Evolutionary conservation across 2,113 vertebrate species (phyloP).

Genomic region (Solea solea): DNA sequence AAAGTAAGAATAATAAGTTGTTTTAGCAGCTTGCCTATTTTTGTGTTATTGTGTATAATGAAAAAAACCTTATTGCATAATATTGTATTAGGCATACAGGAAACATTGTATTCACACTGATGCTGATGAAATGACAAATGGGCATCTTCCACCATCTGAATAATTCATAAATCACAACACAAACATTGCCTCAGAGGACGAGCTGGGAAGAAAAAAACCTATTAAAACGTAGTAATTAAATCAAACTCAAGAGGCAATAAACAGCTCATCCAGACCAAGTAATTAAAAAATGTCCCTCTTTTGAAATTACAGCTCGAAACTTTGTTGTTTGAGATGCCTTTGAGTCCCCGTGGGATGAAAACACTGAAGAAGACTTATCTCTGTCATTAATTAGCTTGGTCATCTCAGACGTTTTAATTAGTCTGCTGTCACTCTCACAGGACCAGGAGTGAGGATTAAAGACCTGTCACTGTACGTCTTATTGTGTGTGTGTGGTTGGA

Average conservation of each 20-base stretch:
- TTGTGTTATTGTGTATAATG: background rate
- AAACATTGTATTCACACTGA: conserved; percentile 18
- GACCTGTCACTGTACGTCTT: conserved; percentile 14
- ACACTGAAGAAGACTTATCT: conserved; percentile 33
- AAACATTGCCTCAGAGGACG: conserved; percentile 20
- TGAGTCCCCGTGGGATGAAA: conserved; percentile 9
- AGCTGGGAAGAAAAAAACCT: conserved; percentile 16
- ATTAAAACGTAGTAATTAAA: conserved; percentile 39
- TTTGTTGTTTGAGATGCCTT: conserved; percentile 39
- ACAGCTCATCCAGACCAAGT: conserved; percentile 3
- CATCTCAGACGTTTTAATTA: conserved; percentile 64
- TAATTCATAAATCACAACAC: conserved; percentile 47
- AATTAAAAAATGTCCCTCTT: conserved; percentile 16
- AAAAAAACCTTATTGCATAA: conserved; percentile 1
- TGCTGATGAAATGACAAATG: conserved; percentile 33
- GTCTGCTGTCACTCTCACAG: conserved; percentile 50
- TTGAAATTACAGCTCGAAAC: conserved; percentile 30
- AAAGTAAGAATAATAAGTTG: no score
- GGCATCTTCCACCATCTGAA: conserved; percentile 22
- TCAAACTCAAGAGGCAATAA: conserved; percentile 34
- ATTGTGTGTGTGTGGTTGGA: conserved; percentile 24
- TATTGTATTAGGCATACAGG: background rate
- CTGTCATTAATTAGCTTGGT: conserved; percentile 59
- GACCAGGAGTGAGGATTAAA: conserved; percentile 40
- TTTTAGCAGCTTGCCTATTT: background rate